Conservation (phyloP, 1,140 invertebrate genomes). For the Geopemphigus sp. region DNA sequence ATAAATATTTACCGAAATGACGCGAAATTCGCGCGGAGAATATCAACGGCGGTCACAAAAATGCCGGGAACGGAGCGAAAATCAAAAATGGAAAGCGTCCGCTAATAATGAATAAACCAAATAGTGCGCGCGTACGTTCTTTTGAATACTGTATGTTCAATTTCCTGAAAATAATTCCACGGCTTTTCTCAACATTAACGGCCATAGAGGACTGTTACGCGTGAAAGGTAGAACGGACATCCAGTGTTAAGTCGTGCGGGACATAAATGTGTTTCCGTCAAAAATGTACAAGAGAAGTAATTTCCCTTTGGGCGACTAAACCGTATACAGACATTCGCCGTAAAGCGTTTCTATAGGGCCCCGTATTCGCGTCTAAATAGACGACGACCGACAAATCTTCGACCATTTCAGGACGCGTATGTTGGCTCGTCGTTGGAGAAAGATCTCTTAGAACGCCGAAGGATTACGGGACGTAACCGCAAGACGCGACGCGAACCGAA, state of each 20-base stretch:
- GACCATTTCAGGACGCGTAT: not conserved
- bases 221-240: conserved; percentile 7
- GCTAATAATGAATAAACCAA: not conserved
- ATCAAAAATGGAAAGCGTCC: not conserved
- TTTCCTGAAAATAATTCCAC: conserved; percentile 14
- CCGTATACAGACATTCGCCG: not conserved
- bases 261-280: conserved; percentile 7
- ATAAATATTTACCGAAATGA: too few species aligned
- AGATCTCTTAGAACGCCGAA: too few species aligned
- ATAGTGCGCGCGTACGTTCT: not conserved
- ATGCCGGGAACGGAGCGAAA: not conserved
- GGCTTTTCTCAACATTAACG: not conserved
- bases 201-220: conserved; percentile 7
- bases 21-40: too few species aligned
- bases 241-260: conserved; percentile 4
- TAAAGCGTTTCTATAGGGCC: conserved; percentile 6
- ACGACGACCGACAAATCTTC: not conserved
- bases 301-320: not conserved
- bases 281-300: conserved; percentile 32
- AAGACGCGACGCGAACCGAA: too few species aligned
- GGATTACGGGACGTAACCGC: too few species aligned
- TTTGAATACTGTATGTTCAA: conserved; percentile 22
- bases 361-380: not conserved
- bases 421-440: too few species aligned
- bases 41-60: too few species aligned